Evolutionary conservation across 2,888 invertebrate genomes (phyloP), one percentile per base, ranked within the genome.

Genomic region (Drosophila lutescens): DNA sequence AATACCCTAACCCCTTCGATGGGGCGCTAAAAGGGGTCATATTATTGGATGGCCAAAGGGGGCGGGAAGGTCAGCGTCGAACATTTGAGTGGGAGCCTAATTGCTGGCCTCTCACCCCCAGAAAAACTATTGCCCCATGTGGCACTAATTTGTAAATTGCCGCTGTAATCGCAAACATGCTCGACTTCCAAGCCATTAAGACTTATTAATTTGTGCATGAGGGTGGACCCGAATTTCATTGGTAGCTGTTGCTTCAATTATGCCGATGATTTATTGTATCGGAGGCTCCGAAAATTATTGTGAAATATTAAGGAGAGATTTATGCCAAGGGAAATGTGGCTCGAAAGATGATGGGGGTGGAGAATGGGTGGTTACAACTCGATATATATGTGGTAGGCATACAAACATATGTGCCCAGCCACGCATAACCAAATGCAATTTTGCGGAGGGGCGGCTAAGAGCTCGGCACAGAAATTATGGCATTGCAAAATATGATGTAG

Each of bases 111-210:
- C 62, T 36, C 44, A 36, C 13, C 40, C 30, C 17, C 38, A 53
- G 12, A 40, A 46, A 54, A 55, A 67, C 68, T 46, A 67, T 80
- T 86, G 88, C 80, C 86, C 85, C 86, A 82, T 82, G 86, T 82
- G 82, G 82, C 82, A 82, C 86, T 86, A 83, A 83, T 83, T 83
- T 83, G 86, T 86, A 83, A 88, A 88, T 88, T 82, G 83, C 83
- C 78, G 78, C 78, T 78, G 83, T 88, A 83, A 83, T 83, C 88
- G 88, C 78, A 85, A 87, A 72, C 86, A 80, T 83, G 74, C 79
- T 74, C 46, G 59, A 75, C 69, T 74, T 57, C 56, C 30, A 43
- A 57, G 38, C 56, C 75, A 75, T 74, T 74, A 69, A 73, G 40
- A 78, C 81, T 83, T 83, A 83, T 88, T 88, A 83, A 83, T 86